These are phyloP conservation scores for Hemibagrus wyckioides DNA, from an alignment of 2,113 vertebrate species.

Conservation along the genomic window DNA sequence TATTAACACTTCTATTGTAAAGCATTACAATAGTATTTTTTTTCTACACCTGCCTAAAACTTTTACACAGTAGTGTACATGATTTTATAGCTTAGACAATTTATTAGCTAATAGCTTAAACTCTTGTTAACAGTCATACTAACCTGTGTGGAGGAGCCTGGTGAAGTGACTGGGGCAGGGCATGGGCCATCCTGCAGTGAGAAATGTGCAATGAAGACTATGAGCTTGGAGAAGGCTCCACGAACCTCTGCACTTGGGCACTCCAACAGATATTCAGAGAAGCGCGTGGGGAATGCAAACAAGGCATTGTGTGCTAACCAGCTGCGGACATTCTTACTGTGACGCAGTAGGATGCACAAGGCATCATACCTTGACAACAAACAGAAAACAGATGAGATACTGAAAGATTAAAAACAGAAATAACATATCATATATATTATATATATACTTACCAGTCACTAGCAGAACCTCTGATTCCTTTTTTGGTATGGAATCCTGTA, in stretches of 20 bases:
- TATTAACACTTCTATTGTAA: too few species aligned
- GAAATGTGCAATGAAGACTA: constrained; percentile 99
- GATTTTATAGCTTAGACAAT: neutral
- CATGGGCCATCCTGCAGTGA: constrained; percentile 97
- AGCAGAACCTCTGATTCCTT: constrained; percentile 94
- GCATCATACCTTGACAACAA: constrained; percentile 89
- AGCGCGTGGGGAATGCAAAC: constrained; percentile 93
- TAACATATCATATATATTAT: neutral
- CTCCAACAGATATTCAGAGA: constrained; percentile 96
- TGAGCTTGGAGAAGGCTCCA: constrained; percentile 95
- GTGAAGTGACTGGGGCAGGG: constrained; percentile 90
- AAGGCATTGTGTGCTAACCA: constrained; percentile 99
- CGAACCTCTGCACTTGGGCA: constrained; percentile 98
- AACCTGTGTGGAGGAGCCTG: constrained; percentile 93
- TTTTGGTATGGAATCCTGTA: constrained; percentile 99
- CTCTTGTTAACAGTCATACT: neutral
- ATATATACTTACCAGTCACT: constrained; percentile 87
- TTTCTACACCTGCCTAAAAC: too few species aligned
- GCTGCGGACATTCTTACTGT: constrained; percentile 98
- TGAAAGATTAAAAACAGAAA: neutral
- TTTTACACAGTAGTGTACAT: neutral
- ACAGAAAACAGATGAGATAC: neutral
- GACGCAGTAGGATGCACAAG: constrained; percentile 93
- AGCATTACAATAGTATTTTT: too few species aligned
- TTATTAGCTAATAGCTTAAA: neutral